Evolutionary conservation across 2,113 vertebrate genomes (phyloP), one percentile per base, ranked within the genome.

Genomic region (Oophaga pumilio): DNA sequence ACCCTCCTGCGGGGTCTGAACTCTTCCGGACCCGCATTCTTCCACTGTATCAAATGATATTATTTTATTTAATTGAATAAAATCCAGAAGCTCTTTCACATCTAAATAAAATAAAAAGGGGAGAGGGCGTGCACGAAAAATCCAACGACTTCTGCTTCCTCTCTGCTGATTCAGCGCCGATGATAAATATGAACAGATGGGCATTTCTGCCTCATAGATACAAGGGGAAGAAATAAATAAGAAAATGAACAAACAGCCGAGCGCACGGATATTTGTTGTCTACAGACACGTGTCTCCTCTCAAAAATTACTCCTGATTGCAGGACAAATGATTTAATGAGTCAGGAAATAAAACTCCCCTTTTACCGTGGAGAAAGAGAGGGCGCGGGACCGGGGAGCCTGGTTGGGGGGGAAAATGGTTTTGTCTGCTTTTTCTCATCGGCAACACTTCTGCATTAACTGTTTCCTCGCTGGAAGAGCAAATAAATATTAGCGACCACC

Each of bases 341-440:
- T 24, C 86, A 74, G 86, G 68, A 87, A 81, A 82, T 82, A 87
- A 87, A 87, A 82, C 64, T 60, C 64, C 86, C 57, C 86, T 79
- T 76, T 83, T 88, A 73, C 82, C 43, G 9, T 43, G 59, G n/a
- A 62, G 69, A 28, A 62, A 53, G 66, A 52, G 33, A 43, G 53
- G 76, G 52, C 53, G 22, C 22, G 78, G 76, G 28, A 43, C 49
- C 10, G 62, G 78, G 85, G 79, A 26, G 79, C 56, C 57, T 66
- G 73, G 59, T 60, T 78, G 57, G 59, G 79, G 86, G 57, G 78
- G 60, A 79, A 71, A 64, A 76, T 83, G 86, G 79, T 82, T 83
- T 66, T 83, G 79, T 88, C 86, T 88, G 86, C 86, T 88, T 88
- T 88, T 88, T 88, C 86, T 88, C 86, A 88, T 88, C 80, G 59